These are phyloP conservation scores for Darevskia nairensis DNA, from an alignment of 2,797 vertebrate species.

Conservation along the genomic window DNA sequence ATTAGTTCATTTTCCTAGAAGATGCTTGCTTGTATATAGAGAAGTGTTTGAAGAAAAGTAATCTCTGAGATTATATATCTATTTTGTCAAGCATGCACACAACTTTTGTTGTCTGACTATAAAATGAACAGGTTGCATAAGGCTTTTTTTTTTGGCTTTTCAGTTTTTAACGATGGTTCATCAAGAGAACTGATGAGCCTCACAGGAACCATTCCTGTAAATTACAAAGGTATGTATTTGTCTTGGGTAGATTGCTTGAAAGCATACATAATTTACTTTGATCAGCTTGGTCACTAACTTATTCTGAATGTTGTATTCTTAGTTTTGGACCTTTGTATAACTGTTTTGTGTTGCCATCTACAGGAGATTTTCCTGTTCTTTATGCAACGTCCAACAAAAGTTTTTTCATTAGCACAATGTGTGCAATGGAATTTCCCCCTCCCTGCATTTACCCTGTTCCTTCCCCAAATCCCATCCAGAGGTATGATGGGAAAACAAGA, in stretches of 20 bases:
- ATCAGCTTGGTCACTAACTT: not conserved
- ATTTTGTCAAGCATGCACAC: fast-evolving
- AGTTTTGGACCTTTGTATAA: not conserved
- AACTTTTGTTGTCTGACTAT: not conserved
- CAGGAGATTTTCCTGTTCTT: not conserved
- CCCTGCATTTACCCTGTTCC: too few relatives aligned
- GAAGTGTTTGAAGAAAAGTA: not conserved
- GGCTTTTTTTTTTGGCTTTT: constrained; percentile 47
- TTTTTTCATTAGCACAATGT: too few relatives aligned
- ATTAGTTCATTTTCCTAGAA: not conserved
- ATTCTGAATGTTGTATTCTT: not conserved
- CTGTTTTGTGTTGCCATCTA: not conserved
- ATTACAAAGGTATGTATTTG: constrained; percentile 88
- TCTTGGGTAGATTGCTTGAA: constrained; percentile 6
- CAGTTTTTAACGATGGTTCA: constrained; percentile 97
- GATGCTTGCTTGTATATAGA: not conserved
- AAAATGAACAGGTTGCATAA: not conserved
- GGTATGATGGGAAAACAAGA: too few relatives aligned
- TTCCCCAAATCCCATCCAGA: too few relatives aligned
- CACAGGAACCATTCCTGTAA: constrained; percentile 95
- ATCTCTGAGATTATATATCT: constrained; percentile 16
- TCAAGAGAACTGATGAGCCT: constrained; percentile 95
- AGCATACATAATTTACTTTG: constrained; percentile 9
- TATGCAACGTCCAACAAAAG: not conserved
- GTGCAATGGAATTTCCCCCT: too few relatives aligned